Base-by-base conservation (phyloP, 2,113 vertebrate species). In the Atractosteus spatula region DNA sequence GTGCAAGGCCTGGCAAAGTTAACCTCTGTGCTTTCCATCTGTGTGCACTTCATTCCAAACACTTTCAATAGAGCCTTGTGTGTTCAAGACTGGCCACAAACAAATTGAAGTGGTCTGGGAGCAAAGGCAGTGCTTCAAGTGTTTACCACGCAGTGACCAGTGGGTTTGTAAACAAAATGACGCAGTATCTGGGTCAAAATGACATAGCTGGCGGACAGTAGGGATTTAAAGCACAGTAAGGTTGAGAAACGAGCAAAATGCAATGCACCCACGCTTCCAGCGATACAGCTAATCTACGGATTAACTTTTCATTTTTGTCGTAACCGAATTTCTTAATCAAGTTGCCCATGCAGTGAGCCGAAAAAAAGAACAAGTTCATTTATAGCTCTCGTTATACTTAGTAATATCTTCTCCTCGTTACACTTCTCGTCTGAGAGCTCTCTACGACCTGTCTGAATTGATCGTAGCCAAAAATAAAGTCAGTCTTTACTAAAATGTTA, bases 41-140 rank as follows among this genome's bases (percentile, higher is more conserved):
- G 80, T 87, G 80, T 75, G 77, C 69, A 69, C 83, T 79, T 78
- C 70, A 83, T 84, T 83, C 75, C 74, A 86, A 87, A 81, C 78
- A 73, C 76, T 85, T 82, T 89, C 76, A 89, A 84, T 86, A 86
- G 85, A 84, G 89, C 84, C 86, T 85, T 82, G 82, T 89, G 78
- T 84, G 82, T 80, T 87, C 78, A 71, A 74, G 82, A 69, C 83
- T 81, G 82, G 82, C 74, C 84, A 77, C 79, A 79, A 81, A 78
- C 80, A 85, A 85, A 90, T 61, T 75, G 83, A 85, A 88, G 79
- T 68, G 77, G 16, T 69, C 57, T 75, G 68, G 47, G 66, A 65
- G 41, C 51, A 29, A 44, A 62, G 56, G 70, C 41, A 73, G 55
- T 45, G 41, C 41, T 66, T 76, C 70, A 10, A 72, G 66, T 73